A percentile compares a stretch with the other conserved stretches of the same genome.
These are phyloP conservation scores for Zeuzera pyrina DNA, from an alignment of 2,888 invertebrate species.

Conservation along the genomic window DNA sequence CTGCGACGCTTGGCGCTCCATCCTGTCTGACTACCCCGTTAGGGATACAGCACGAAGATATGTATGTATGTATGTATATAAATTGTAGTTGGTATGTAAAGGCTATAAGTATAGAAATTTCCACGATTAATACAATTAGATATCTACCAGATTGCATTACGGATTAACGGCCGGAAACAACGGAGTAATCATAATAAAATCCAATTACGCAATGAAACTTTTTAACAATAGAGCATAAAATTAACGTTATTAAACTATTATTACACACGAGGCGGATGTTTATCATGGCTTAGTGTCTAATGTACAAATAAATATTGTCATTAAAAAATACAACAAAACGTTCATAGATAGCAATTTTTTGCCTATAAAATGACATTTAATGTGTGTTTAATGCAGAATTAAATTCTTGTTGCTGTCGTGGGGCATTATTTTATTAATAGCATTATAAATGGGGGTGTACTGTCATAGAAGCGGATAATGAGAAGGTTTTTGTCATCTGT, in stretches of 20 bases:
- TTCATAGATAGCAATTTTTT: slow-evolving; percentile 34
- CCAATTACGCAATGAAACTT: slow-evolving; percentile 24
- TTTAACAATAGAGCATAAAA: slow-evolving; percentile 29
- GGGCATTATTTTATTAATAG: slow-evolving; percentile 63
- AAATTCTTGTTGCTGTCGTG: slow-evolving; percentile 34
- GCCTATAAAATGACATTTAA: slow-evolving; percentile 58
- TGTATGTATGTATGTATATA: too few relatives aligned
- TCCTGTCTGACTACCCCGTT: too few relatives aligned
- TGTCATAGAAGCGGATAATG: slow-evolving; percentile 48
- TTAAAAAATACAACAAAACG: slow-evolving; percentile 39
- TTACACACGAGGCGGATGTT: slow-evolving; percentile 33
- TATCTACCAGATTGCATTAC: too few relatives aligned
- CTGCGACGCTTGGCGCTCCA: too few relatives aligned
- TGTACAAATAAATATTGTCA: slow-evolving; percentile 52
- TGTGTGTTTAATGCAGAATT: slow-evolving; percentile 56
- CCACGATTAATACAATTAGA: too few relatives aligned
- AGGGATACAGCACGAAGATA: too few relatives aligned
- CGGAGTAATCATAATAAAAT: slow-evolving; percentile 12
- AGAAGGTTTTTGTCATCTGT: slow-evolving; percentile 52
- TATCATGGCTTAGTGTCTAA: slow-evolving; percentile 31
- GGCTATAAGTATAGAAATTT: too few relatives aligned
- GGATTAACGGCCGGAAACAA: neutral
- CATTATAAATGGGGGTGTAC: slow-evolving; percentile 61
- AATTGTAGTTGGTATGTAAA: too few relatives aligned
- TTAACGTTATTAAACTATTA: slow-evolving; percentile 23